These are phyloP conservation scores for Limnothrissa miodon DNA, from an alignment of 2,113 vertebrate species.

Conservation along the genomic window DNA sequence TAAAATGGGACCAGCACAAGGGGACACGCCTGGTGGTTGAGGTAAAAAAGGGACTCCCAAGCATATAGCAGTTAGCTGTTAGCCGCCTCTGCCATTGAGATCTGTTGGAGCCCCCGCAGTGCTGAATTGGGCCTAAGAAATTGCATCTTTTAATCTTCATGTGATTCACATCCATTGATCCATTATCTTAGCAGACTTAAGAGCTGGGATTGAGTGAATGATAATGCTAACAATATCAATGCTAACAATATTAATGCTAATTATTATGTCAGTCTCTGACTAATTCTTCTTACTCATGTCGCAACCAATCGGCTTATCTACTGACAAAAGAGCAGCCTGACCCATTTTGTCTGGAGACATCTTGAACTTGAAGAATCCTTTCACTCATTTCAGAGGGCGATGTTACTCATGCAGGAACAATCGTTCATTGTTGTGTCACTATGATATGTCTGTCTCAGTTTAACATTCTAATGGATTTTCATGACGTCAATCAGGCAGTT, in stretches of 20 bases:
- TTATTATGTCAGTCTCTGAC: neutral
- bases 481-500: neutral
- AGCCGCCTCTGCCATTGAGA: neutral
- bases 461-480: neutral
- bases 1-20: neutral
- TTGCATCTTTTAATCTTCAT: neutral
- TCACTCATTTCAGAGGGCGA: neutral
- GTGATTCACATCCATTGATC: neutral
- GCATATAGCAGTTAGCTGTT: no score
- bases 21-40: no score
- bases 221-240: no score
- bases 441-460: neutral
- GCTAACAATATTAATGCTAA: no score
- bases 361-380: neutral
- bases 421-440: neutral
- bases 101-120: neutral
- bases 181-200: neutral
- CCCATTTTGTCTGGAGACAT: neutral
- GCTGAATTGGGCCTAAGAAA: neutral
- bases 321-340: neutral
- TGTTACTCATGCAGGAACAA: neutral
- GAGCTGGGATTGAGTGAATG: neutral
- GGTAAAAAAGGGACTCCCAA: no score
- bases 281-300: neutral
- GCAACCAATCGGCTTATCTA: neutral